Evolutionary conservation across 2,113 vertebrate genomes (phyloP).

Genomic region (Plecturocebus donacophilus): DNA sequence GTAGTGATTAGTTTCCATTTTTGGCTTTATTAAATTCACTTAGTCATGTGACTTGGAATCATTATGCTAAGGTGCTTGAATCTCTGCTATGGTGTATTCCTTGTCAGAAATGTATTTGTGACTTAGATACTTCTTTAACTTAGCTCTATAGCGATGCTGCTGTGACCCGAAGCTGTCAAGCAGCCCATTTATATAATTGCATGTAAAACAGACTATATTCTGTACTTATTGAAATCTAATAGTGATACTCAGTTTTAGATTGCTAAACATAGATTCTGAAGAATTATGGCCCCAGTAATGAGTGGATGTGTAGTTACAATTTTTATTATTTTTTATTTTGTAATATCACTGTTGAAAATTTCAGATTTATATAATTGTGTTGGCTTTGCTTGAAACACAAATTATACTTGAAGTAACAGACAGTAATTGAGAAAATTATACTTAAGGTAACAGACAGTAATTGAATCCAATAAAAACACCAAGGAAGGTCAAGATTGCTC

Average conservation of each 20-base stretch:
- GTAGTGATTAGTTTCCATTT: slow-evolving; percentile 69
- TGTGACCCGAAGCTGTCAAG: background rate
- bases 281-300: background rate
- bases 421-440: background rate
- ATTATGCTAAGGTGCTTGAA: slow-evolving; percentile 28
- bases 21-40: slow-evolving; percentile 57
- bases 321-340: background rate
- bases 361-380: background rate
- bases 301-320: background rate
- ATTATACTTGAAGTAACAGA: background rate
- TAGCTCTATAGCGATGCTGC: background rate
- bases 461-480: background rate
- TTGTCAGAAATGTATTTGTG: slow-evolving; percentile 53
- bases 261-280: background rate
- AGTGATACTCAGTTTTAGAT: background rate
- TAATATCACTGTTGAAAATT: background rate
- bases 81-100: slow-evolving; percentile 8
- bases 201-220: background rate
- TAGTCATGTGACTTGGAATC: background rate
- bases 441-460: background rate
- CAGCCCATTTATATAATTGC: background rate
- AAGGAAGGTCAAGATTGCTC: background rate
- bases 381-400: background rate
- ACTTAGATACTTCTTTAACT: slow-evolving; percentile 45
- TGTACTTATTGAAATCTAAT: slow-evolving; percentile 47